Evolutionary conservation across 2,113 vertebrate genomes (phyloP).

Genomic region (Zootoca vivipara): DNA sequence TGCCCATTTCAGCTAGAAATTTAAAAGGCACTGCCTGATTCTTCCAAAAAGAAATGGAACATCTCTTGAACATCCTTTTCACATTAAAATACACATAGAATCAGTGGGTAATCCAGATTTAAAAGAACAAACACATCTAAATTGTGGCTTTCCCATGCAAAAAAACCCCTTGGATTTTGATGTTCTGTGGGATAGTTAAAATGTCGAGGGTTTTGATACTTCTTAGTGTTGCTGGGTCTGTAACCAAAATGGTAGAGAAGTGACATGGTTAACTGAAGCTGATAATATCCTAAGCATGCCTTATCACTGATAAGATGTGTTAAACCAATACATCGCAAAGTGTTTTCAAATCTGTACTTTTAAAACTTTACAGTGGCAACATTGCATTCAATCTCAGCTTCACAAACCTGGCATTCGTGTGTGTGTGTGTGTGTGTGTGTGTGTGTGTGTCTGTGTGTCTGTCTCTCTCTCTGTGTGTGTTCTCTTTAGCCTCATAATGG

Average conservation of each 20-base stretch:
- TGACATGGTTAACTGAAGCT: background rate
- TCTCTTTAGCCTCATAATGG: background rate
- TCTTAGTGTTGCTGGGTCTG: background rate
- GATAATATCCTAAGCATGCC: rapidly evolving
- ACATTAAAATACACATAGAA: background rate
- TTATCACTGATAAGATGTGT: background rate
- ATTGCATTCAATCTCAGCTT: background rate
- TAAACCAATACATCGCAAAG: background rate
- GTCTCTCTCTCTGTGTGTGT: no score
- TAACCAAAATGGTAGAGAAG: background rate
- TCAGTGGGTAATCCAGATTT: background rate
- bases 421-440: no score
- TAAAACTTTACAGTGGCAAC: background rate
- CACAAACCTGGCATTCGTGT: background rate
- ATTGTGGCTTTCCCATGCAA: rapidly evolving
- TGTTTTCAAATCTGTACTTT: constrained; percentile 9
- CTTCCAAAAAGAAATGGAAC: background rate
- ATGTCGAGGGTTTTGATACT: constrained; percentile 17
- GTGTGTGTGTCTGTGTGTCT: no score
- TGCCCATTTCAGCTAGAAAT: background rate
- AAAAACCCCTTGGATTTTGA: background rate
- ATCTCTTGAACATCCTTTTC: background rate
- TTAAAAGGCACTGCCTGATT: background rate
- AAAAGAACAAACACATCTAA: background rate
- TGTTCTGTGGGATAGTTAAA: constrained; percentile 1